These are phyloP conservation scores for Rhyacichthys aspro DNA, from an alignment of 2,797 vertebrate genomes.

Conservation along the genomic window DNA sequence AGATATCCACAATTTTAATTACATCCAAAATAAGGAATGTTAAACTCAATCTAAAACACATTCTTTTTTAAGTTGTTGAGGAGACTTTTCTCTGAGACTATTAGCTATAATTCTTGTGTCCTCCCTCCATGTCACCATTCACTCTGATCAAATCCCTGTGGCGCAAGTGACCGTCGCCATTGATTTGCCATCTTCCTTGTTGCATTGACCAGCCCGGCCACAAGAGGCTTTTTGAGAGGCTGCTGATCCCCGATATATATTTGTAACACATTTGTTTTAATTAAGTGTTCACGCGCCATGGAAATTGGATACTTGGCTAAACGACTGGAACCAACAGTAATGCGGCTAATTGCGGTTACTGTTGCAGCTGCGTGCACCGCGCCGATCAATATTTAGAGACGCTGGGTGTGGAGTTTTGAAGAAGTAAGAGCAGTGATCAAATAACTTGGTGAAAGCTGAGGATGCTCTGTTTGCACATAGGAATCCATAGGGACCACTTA, in stretches of 20 bases:
- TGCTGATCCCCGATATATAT: conserved; percentile 82
- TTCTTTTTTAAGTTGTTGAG: background rate
- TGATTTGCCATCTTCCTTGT: conserved; percentile 80
- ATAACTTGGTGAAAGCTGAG: conserved; percentile 50
- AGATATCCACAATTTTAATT: conserved; percentile 35
- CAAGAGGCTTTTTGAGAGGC: conserved; percentile 77
- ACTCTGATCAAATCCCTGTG: conserved; percentile 79
- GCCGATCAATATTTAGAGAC: conserved; percentile 79
- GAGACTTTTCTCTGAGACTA: conserved; percentile 50
- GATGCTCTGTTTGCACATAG: conserved; percentile 21
- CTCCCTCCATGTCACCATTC: conserved; percentile 69
- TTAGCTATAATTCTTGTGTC: conserved; percentile 62
- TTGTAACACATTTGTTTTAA: conserved; percentile 88
- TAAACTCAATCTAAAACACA: too few relatives aligned
- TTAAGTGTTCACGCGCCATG: conserved; percentile 85
- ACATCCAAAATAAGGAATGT: conserved; percentile 23
- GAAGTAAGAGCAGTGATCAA: conserved; percentile 64
- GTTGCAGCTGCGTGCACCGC: conserved; percentile 64
- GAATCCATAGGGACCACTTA: conserved; percentile 17
- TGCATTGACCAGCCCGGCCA: conserved; percentile 78
- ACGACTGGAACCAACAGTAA: conserved; percentile 81
- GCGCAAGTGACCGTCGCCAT: conserved; percentile 78
- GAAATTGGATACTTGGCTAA: conserved; percentile 84
- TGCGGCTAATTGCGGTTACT: conserved; percentile 80
- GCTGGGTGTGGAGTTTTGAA: conserved; percentile 60